phyloP scores from a whole-genome alignment of 2,797 vertebrate genomes.

The Vipera latastei region DNA sequence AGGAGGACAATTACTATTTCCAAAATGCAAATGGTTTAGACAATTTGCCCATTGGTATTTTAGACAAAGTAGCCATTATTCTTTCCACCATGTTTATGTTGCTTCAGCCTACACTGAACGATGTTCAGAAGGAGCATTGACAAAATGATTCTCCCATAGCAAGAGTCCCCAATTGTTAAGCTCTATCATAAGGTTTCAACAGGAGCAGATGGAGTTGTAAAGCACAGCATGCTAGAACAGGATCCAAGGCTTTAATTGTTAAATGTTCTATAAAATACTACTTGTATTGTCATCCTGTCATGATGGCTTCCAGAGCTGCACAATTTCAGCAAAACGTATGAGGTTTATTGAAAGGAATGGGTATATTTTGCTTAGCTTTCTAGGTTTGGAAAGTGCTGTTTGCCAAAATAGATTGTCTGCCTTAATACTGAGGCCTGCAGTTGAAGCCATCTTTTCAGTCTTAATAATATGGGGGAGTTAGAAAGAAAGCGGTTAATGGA shows the following conservation, averaged over 20 bases:
- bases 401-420: background rate
- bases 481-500: background rate
- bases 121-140: constrained; percentile 24
- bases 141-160: constrained; percentile 33
- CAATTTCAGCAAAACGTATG: background rate
- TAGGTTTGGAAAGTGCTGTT: background rate
- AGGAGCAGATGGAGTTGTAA: constrained; percentile 2
- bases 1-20: background rate
- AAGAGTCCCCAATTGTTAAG: constrained; percentile 1
- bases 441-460: background rate
- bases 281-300: background rate
- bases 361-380: background rate
- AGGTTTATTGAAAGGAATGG: background rate
- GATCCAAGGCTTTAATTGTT: constrained; percentile 12
- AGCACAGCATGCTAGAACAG: background rate
- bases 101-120: constrained; percentile 11
- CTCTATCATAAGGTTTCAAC: constrained; percentile 4
- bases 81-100: background rate
- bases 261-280: constrained; percentile 32
- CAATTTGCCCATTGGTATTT: background rate
- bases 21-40: background rate
- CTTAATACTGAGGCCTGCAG: background rate
- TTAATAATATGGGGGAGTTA: background rate
- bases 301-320: background rate
- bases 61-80: constrained; percentile 22